Evolutionary conservation across 2,888 invertebrate genomes (phyloP), one percentile per base, ranked within the genome.

Genomic region (Stegana nigrithorax): DNA sequence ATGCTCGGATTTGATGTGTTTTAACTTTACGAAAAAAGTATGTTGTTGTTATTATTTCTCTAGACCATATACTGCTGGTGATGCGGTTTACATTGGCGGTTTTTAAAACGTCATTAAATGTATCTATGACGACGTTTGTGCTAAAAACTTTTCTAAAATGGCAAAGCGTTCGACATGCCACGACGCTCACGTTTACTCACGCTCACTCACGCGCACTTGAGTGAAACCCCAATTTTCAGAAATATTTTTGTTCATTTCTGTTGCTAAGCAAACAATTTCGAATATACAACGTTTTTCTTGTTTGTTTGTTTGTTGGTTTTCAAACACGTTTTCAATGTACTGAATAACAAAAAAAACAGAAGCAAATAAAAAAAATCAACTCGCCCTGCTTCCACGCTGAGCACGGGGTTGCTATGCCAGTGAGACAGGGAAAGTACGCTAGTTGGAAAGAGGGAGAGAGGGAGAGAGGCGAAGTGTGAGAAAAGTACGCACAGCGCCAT

Each of bases 401-500:
- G n/a, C n/a, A n/a, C n/a, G n/a, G n/a, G n/a, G n/a, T n/a, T n/a
- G n/a, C n/a, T n/a, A n/a, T n/a, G n/a, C n/a, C n/a, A n/a, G n/a
- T n/a, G n/a, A n/a, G n/a, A n/a, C n/a, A n/a, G n/a, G n/a, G n/a
- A n/a, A n/a, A n/a, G n/a, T n/a, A n/a, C n/a, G n/a, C n/a, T n/a
- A n/a, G n/a, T 47, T 14, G 21, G 5, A 17, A 45, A 17, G 10
- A 45, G 2, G 17, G 10, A 21, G 7, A 45, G 19, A 45, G 21
- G n/a, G 47, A 47, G 23, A 23, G 21, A 39, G 39, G 10, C 39
- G 6, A 39, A 4, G n/a, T n/a, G 7, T 39, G 14, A 17, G 14
- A 44, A 44, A n/a, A 44, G 47, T 55, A 36, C 50, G 65, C 65
- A n/a, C 59, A 53, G 25, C 60, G 72, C 70, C 80, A 78, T 79